A percentile compares a stretch with the other conserved stretches of the same genome.
Conservation (phyloP, 2,113 vertebrate species). For the Hippolais icterina region DNA sequence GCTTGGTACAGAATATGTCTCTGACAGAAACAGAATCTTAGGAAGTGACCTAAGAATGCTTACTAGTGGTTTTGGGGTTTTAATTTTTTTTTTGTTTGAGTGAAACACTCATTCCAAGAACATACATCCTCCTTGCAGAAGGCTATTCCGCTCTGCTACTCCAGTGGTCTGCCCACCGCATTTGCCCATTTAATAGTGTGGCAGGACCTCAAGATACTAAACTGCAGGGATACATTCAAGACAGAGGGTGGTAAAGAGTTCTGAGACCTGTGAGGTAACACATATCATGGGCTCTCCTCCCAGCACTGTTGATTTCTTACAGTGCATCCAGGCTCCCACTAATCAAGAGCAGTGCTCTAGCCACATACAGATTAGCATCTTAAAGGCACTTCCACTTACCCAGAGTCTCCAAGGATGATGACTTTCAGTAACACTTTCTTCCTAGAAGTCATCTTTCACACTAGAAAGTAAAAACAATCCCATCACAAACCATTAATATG, state of each 20-base stretch:
- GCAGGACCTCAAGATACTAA: background rate
- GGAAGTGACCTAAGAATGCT: background rate
- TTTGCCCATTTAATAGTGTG: background rate
- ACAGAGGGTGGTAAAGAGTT: background rate
- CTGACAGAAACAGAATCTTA: background rate
- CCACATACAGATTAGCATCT: background rate
- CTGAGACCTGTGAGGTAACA: background rate
- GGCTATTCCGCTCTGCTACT: background rate
- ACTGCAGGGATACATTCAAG: background rate
- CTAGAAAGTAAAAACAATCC: conserved; percentile 53
- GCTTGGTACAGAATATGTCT: background rate
- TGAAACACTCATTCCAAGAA: background rate
- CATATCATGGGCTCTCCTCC: background rate
- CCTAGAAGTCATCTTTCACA: conserved; percentile 94
- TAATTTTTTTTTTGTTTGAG: background rate
- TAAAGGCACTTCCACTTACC: conserved; percentile 80
- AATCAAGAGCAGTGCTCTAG: background rate
- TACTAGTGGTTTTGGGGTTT: background rate
- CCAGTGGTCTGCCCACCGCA: background rate
- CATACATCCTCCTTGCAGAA: background rate
- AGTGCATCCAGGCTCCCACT: background rate
- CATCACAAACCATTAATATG: background rate
- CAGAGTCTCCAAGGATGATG: conserved; percentile 96
- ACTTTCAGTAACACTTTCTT: conserved; percentile 99
- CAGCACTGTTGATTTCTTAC: background rate